phyloP scores from a whole-genome alignment of 2,888 invertebrate species.

The Sepiola atlantica region DNA sequence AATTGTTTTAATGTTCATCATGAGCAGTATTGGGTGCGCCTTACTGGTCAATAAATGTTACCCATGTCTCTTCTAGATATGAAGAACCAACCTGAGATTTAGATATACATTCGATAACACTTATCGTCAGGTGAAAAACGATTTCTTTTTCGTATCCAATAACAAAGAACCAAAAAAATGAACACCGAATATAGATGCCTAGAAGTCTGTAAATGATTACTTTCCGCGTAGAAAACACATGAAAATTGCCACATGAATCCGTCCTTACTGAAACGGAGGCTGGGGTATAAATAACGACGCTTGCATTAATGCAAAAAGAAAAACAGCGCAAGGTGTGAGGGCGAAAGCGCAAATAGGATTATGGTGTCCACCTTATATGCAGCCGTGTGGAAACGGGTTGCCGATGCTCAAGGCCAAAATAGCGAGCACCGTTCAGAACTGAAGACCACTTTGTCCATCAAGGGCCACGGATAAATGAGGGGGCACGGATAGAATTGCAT shows the following conservation, averaged over 20 bases:
- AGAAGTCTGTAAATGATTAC: neutral
- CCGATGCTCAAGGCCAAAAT: neutral
- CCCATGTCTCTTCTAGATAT: too few species aligned
- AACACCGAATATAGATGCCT: neutral
- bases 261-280: neutral
- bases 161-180: too few species aligned
- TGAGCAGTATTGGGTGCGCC: too few species aligned
- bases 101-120: too few species aligned
- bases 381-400: neutral
- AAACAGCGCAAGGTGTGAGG: neutral
- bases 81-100: too few species aligned
- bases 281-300: neutral
- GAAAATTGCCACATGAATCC: neutral
- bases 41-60: too few species aligned
- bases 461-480: neutral
- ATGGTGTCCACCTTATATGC: neutral
- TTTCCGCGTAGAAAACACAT: neutral
- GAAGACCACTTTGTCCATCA: constrained; percentile 18
- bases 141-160: too few species aligned
- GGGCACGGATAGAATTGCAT: neutral
- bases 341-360: neutral
- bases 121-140: too few species aligned
- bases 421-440: neutral
- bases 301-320: neutral
- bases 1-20: too few species aligned